Percentiles rank a stretch among this genome's conserved stretches.
phyloP scores from a whole-genome alignment of 1,140 invertebrate genomes.

The Drosophila pallidifrons region DNA sequence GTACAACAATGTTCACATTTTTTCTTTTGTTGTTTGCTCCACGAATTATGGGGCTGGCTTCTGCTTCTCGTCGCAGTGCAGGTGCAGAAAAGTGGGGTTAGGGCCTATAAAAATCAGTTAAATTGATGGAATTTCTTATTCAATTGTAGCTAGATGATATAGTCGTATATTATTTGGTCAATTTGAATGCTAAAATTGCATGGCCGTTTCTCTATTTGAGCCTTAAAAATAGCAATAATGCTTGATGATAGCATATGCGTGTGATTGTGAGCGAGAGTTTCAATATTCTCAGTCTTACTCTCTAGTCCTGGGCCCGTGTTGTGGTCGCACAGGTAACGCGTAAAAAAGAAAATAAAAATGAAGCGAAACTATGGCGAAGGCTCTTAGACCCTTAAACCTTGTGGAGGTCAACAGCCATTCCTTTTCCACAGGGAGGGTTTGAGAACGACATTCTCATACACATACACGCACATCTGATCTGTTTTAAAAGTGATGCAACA shows the following conservation, averaged over 20 bases:
- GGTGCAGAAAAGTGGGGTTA: constrained; percentile 81
- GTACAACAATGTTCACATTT: constrained; percentile 81
- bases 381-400: constrained; percentile 42
- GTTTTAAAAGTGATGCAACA: constrained; percentile 71
- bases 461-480: constrained; percentile 74
- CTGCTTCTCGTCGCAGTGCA: constrained; percentile 46
- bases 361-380: constrained; percentile 30
- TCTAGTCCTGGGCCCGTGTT: constrained; percentile 43
- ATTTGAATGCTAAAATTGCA: not conserved
- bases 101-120: constrained; percentile 44
- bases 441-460: constrained; percentile 53
- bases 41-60: constrained; percentile 69
- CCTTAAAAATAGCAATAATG: constrained; percentile 46
- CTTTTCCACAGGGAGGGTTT: constrained; percentile 25
- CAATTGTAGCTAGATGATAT: not conserved
- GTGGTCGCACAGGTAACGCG: constrained; percentile 64
- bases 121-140: constrained; percentile 31
- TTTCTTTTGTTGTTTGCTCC: constrained; percentile 80
- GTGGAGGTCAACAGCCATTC: constrained; percentile 68
- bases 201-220: constrained; percentile 8
- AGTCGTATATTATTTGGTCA: not conserved
- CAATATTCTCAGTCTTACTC: constrained; percentile 13
- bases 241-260: constrained; percentile 33
- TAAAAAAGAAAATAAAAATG: constrained; percentile 56
- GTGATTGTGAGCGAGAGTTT: constrained; percentile 28